A percentile compares a stretch with the other conserved stretches of the same genome.
These are phyloP conservation scores for Onchidella celtica DNA, from an alignment of 2,888 invertebrate genomes.

Conservation along the genomic window DNA sequence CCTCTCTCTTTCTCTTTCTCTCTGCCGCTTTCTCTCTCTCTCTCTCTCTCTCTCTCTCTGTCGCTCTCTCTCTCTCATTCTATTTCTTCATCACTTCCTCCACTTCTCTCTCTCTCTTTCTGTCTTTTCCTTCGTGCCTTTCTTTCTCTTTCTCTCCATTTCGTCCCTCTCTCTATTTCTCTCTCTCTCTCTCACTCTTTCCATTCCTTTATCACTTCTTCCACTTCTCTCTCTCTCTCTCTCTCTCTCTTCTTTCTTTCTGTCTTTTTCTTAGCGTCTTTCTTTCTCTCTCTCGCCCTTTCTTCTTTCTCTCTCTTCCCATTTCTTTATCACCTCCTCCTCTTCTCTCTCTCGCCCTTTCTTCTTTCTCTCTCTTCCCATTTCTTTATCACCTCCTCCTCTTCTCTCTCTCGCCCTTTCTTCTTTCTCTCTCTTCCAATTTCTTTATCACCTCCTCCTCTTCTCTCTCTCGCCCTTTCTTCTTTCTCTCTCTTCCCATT, in stretches of 20 bases:
- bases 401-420: background rate
- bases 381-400: background rate
- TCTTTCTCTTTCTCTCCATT: no score
- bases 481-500: background rate
- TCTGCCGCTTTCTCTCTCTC: no score
- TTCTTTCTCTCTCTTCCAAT: background rate
- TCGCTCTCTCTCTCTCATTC: no score
- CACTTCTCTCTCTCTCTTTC: no score
- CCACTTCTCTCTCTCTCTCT: background rate
- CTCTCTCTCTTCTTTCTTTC: background rate
- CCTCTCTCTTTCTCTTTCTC: no score
- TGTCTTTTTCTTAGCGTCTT: no score
- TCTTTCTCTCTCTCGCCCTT: no score
- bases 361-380: background rate
- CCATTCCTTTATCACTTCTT: background rate
- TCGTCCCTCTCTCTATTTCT: no score
- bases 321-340: background rate
- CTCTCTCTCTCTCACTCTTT: no score
- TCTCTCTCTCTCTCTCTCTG: no score
- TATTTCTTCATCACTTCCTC: no score
- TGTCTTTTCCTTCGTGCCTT: no score
- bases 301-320: background rate
- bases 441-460: background rate
- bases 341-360: background rate
- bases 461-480: background rate